A percentile compares a stretch with the other conserved stretches of the same genome.
Evolutionary conservation across 1,140 invertebrate species (phyloP).

Genomic region (Hydropsyche tenuis): DNA sequence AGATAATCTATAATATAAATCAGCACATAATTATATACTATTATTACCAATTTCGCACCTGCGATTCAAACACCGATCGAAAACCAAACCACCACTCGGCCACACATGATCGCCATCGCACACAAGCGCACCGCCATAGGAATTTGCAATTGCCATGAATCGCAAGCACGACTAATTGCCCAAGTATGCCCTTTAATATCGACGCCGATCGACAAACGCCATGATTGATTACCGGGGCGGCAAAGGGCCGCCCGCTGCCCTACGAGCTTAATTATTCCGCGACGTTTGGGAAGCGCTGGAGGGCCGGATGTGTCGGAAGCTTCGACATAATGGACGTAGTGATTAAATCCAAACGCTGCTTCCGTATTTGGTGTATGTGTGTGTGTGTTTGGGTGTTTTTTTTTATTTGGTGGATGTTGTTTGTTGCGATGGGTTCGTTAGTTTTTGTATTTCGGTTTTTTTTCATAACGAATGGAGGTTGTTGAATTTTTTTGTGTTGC

Average conservation of each 20-base stretch:
- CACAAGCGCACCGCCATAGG: not conserved
- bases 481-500: no score
- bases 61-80: no score
- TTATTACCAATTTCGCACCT: no score
- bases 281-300: not conserved
- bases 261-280: slow-evolving; percentile 3
- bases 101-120: no score
- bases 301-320: not conserved
- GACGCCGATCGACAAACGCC: slow-evolving; percentile 4
- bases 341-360: not conserved
- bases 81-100: no score
- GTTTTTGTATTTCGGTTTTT: no score
- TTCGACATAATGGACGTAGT: not conserved
- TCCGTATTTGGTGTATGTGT: no score
- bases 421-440: not conserved
- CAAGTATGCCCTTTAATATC: slow-evolving; percentile 28
- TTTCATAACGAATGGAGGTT: no score
- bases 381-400: no score
- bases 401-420: not conserved
- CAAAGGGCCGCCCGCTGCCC: not conserved
- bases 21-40: no score
- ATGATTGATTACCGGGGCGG: slow-evolving; percentile 17
- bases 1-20: no score
- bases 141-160: slow-evolving; percentile 3
- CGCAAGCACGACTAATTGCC: slow-evolving; percentile 8